A percentile compares a stretch with the other conserved stretches of the same genome.
Evolutionary conservation across 2,113 vertebrate genomes (phyloP).

Genomic region (Myotis lucifugus): DNA sequence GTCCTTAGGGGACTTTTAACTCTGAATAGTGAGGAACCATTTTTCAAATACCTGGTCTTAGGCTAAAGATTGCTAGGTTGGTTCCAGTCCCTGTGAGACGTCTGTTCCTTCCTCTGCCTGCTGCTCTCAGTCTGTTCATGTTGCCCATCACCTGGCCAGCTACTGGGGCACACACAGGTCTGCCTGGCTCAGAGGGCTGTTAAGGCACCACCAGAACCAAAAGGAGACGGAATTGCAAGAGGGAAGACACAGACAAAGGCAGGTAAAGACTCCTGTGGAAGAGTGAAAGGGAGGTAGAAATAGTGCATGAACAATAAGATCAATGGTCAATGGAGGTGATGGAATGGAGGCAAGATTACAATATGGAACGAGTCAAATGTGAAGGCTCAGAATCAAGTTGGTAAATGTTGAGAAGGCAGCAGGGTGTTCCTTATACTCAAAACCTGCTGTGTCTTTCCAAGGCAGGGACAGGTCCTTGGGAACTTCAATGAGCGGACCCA

Average conservation of each 20-base stretch:
- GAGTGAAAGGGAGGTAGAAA: background rate
- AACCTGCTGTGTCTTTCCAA: background rate
- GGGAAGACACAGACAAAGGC: background rate
- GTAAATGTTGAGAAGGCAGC: background rate
- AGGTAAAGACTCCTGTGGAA: background rate
- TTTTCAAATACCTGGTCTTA: background rate
- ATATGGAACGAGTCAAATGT: background rate
- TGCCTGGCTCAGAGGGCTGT: background rate
- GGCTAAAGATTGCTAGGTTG: background rate
- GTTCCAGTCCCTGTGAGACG: background rate
- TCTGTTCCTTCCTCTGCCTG: rapidly evolving
- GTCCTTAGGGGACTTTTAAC: background rate
- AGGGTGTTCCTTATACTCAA: rapidly evolving
- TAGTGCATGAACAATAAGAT: background rate
- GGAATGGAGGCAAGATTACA: background rate
- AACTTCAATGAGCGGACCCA: background rate
- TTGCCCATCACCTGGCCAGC: rapidly evolving
- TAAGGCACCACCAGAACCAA: background rate
- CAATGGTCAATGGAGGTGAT: background rate
- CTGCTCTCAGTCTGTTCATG: background rate
- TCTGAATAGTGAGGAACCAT: background rate
- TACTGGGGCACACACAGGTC: too few relatives aligned
- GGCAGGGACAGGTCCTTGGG: background rate
- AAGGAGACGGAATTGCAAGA: background rate
- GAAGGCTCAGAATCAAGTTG: background rate